These are phyloP conservation scores for Gymnoscopelus microlampas DNA, from an alignment of 2,797 vertebrate species.

Conservation along the genomic window DNA sequence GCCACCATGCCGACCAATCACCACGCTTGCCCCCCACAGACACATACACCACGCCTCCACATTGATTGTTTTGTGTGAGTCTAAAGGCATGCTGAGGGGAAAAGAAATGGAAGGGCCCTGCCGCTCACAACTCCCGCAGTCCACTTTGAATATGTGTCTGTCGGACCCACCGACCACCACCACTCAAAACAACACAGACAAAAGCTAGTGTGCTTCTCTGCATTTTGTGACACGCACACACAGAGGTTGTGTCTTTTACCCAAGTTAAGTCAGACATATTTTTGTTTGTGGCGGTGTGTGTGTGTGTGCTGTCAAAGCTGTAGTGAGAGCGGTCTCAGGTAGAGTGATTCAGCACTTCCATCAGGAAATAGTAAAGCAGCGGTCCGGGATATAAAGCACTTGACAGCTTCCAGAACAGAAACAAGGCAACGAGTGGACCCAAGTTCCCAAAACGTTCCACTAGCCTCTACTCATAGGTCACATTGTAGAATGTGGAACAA, in stretches of 20 bases:
- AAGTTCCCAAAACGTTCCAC: constrained; percentile 9
- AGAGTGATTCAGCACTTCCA: constrained; percentile 50
- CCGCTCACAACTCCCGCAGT: constrained; percentile 34
- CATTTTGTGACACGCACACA: not conserved
- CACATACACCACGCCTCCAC: constrained; percentile 41
- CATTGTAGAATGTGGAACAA: constrained; percentile 6
- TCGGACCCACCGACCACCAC: too few relatives aligned
- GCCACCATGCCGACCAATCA: constrained; percentile 2
- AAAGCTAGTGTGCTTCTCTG: constrained; percentile 7
- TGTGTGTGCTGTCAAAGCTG: not conserved
- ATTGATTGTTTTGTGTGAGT: constrained; percentile 38
- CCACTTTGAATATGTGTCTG: constrained; percentile 43
- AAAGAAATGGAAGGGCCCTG: constrained; percentile 24
- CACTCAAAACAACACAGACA: constrained; percentile 33
- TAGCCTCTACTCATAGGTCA: constrained; percentile 36
- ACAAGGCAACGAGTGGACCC: constrained; percentile 7
- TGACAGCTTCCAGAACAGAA: constrained; percentile 48
- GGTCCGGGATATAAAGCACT: constrained; percentile 40
- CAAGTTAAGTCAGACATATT: not conserved
- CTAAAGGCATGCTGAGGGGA: constrained; percentile 49
- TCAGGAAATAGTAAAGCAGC: constrained; percentile 47
- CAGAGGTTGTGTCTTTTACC: constrained; percentile 23
- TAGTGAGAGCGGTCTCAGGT: constrained; percentile 12
- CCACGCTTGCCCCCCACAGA: constrained; percentile 25
- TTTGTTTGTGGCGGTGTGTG: not conserved